Conservation (phyloP, 2,888 invertebrate genomes). For the Hydropsyche betteni region DNA sequence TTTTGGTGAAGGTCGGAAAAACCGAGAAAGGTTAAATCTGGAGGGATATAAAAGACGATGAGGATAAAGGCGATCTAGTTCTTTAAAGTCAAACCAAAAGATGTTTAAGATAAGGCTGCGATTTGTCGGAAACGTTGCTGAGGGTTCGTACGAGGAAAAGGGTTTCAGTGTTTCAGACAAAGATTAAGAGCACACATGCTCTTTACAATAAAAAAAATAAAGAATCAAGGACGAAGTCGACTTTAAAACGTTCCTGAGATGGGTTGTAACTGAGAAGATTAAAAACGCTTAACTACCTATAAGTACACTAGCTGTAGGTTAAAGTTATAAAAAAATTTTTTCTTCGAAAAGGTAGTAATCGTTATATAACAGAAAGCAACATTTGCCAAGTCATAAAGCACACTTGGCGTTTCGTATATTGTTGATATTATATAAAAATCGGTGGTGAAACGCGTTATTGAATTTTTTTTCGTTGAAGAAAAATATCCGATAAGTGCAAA, state of each 20-base stretch:
- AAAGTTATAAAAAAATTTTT: too few relatives aligned
- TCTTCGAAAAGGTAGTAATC: neutral
- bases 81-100: slow-evolving; percentile 20
- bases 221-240: slow-evolving; percentile 5
- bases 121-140: slow-evolving; percentile 19
- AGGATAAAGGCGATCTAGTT: slow-evolving; percentile 21
- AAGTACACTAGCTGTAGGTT: too few relatives aligned
- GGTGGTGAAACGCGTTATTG: neutral
- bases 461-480: too few relatives aligned
- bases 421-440: slow-evolving; percentile 8
- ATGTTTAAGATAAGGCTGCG: slow-evolving; percentile 19
- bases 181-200: slow-evolving; percentile 24
- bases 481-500: too few relatives aligned
- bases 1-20: too few relatives aligned
- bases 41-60: slow-evolving; percentile 15
- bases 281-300: too few relatives aligned
- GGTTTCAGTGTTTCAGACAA: slow-evolving; percentile 15
- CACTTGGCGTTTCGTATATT: slow-evolving; percentile 9
- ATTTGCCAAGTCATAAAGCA: slow-evolving; percentile 12
- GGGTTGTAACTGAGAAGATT: too few relatives aligned
- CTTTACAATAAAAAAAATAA: neutral
- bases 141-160: slow-evolving; percentile 15
- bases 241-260: too few relatives aligned
- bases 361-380: neutral
- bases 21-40: slow-evolving; percentile 1